phyloP scores from a whole-genome alignment of 2,113 vertebrate species.

The Ciconia maguari region DNA sequence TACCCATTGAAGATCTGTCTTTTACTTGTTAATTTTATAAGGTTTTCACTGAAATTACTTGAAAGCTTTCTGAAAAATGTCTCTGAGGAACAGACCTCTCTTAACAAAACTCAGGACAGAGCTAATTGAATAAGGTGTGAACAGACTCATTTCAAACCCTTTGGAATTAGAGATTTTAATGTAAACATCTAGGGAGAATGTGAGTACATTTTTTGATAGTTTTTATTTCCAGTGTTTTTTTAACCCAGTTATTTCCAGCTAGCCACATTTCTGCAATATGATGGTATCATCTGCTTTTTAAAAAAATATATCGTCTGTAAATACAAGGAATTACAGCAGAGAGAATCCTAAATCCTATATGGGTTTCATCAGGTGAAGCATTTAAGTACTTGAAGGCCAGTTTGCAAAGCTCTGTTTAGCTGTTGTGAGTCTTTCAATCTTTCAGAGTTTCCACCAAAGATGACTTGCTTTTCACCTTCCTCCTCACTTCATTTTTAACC shows the following conservation, averaged over 20 bases:
- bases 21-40: not conserved
- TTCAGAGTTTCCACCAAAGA: not conserved
- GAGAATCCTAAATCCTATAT: not conserved
- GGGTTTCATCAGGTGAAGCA: not conserved
- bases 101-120: not conserved
- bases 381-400: not conserved
- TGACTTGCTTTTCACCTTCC: not conserved
- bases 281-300: not conserved
- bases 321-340: not conserved
- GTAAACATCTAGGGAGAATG: not conserved
- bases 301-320: not conserved
- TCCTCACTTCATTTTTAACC: not conserved
- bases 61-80: not conserved
- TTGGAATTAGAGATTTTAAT: not conserved
- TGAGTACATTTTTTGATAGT: not conserved
- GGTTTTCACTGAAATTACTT: not conserved
- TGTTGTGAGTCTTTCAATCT: not conserved
- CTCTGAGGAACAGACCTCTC: not conserved
- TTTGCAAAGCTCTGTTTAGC: not conserved
- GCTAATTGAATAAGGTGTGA: not conserved
- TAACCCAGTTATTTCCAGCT: not conserved
- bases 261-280: not conserved
- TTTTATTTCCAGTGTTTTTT: not conserved
- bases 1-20: not conserved
- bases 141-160: not conserved